A percentile compares a stretch with the other conserved stretches of the same genome.
These are phyloP conservation scores for Columba guinea DNA, from an alignment of 2,797 vertebrate genomes.

Conservation along the genomic window DNA sequence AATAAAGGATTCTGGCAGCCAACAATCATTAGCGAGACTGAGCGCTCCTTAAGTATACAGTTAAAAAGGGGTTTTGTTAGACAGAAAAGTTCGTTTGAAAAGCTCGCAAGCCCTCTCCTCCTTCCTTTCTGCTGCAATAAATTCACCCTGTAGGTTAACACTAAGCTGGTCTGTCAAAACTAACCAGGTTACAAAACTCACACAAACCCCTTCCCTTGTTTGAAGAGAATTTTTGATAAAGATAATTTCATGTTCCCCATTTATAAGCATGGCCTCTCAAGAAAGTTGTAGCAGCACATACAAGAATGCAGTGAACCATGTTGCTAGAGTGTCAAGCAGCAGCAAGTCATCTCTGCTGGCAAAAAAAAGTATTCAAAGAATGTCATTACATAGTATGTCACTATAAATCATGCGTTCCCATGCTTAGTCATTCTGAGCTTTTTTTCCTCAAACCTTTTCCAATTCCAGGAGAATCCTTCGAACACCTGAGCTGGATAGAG, in stretches of 20 bases:
- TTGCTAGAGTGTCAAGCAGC: background rate
- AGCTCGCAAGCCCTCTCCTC: background rate
- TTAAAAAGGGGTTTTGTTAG: background rate
- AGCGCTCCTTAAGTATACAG: background rate
- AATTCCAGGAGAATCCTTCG: background rate
- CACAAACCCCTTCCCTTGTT: background rate
- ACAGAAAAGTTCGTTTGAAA: background rate
- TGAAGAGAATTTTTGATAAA: background rate
- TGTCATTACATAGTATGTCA: background rate
- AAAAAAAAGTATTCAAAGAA: background rate
- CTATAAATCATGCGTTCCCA: background rate
- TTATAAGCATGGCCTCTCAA: background rate
- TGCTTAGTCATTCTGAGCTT: conserved; percentile 6
- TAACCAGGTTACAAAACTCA: background rate
- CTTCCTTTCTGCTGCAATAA: background rate
- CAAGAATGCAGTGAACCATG: background rate
- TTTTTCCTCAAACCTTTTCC: background rate
- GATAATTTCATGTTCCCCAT: background rate
- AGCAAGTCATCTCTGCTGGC: background rate
- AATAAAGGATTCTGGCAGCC: background rate
- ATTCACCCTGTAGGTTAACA: background rate
- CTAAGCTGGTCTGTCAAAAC: background rate
- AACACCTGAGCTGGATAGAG: background rate
- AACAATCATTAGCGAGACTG: background rate
- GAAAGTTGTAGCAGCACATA: background rate